Evolutionary conservation across 2,888 invertebrate species (phyloP), one percentile per base, ranked within the genome.

Genomic region (Dione vanillae): DNA sequence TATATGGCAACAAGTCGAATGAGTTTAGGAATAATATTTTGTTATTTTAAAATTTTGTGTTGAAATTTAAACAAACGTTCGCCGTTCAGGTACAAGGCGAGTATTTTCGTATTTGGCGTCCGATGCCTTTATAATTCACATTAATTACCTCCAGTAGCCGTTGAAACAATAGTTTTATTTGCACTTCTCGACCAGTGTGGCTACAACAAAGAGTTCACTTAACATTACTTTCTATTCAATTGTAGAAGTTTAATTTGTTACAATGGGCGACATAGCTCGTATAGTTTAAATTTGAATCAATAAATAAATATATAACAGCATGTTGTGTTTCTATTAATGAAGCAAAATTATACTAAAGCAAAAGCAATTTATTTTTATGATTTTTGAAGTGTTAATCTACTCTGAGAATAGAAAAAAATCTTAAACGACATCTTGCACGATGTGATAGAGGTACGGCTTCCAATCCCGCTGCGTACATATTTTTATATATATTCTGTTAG

Each of bases 131-230:
- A 84, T 81, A 82, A 86, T 87, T 85, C 82, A 82, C 82, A 84
- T 87, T 88, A 88, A 90, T 90, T 89, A 76, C 69, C 74, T 70
- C 52, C 49, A 88, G 85, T 85, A 85, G 82, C 80, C 80, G 79
- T 78, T 77, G 80, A 81, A 83, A 86, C 86, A 88, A 88, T 89
- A 88, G 88, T 90, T 90, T 85, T 87, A 88, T 89, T 89, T 90
- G 85, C 85, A 74, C 81, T 80, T 75, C 72, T 81, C 79, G 75
- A 79, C 80, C 82, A 67, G 65, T 66, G 70, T 79, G 54, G 81
- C 78, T 81, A 78, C 77, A 80, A 87, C 88, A 89, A 89, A 88
- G 89, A 88, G 86, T 88, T 75, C 56, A 64, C 64, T 72, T 82
- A 72, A 81, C 78, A 83, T 87, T 89, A 88, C 88, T 89, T 90